Base-by-base conservation (phyloP, 2,113 vertebrate species). In the Engystomops pustulosus region DNA sequence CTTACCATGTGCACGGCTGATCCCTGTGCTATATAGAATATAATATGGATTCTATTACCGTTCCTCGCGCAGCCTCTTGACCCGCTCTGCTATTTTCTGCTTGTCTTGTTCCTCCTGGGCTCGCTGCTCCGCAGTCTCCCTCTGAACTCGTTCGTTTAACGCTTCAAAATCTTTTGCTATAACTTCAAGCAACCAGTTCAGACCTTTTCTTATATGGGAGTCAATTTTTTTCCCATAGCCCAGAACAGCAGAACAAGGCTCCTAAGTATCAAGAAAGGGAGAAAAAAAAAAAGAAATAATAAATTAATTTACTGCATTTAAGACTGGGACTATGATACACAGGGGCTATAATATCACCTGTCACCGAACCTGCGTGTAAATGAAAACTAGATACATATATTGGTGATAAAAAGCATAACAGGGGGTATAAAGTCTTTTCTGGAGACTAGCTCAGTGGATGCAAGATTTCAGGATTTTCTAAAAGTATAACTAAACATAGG, bases 161-260 rank as follows among this genome's bases (percentile, higher is more conserved):
- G 90, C 89, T 90, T 99, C 97, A 86, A 96, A 99, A 89, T 99
- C 96, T 88, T 95, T 97, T 87, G 96, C 97, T 87, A 99, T 97
- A 86, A 93, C 96, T 88, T 90, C 94, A 3, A 99, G 91, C 20
- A 99, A 93, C 98, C 98, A 99, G 87, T 90, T 94, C 85, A 99
- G 93, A 20, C 98, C 98, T 68, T 95, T 97, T 88, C 93, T 97
- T 86, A 99, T 98, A 81, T 97, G 97, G 87, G 96, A 97, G 90
- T 99, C 97, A 1, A 96, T 90, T 92, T 97, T 99, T 87, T 97
- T 98, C 67, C 97, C 97, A 51, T 90, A 95, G 68, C 97, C 96
- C 69, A 96, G 88, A 17, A 97, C 88, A 0, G 97, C 97, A 32
- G 96, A 98, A 87, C 97, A 99, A 4, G 96, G 95, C 90, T 98